A percentile compares a stretch with the other conserved stretches of the same genome.
phyloP scores from a whole-genome alignment of 2,113 vertebrate genomes.

The Stictonetta naevosa region DNA sequence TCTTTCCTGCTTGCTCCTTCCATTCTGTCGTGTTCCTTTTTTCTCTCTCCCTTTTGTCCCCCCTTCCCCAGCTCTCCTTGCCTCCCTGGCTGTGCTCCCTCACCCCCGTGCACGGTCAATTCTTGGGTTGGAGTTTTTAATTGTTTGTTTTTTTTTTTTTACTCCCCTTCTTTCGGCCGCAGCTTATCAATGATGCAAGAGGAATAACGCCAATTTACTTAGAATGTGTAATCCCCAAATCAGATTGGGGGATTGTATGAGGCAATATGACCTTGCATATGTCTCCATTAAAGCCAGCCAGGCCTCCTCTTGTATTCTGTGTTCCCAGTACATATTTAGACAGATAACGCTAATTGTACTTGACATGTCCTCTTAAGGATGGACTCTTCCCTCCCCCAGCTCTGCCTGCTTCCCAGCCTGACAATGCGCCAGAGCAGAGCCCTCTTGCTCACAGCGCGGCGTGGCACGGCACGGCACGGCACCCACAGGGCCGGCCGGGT shows the following conservation, averaged over 20 bases:
- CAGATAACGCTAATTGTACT: conserved; percentile 85
- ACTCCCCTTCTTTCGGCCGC: conserved; percentile 72
- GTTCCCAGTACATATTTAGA: conserved; percentile 84
- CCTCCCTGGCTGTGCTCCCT: not conserved
- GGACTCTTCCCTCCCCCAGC: conserved; percentile 74
- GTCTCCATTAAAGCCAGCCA: conserved; percentile 82
- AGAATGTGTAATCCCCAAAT: conserved; percentile 91
- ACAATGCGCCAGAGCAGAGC: conserved; percentile 57
- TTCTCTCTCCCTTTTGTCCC: conserved; percentile 10
- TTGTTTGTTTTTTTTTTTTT: conserved; percentile 45
- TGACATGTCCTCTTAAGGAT: conserved; percentile 82
- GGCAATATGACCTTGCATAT: conserved; percentile 87
- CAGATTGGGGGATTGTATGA: conserved; percentile 88
- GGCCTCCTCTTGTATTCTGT: conserved; percentile 73
- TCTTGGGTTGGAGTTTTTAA: conserved; percentile 59
- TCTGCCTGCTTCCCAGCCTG: conserved; percentile 53
- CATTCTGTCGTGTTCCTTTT: not conserved
- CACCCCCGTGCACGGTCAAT: not conserved
- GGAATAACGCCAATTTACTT: conserved; percentile 86
- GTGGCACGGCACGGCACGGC: not conserved
- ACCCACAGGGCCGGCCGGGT: not conserved
- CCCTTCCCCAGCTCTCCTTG: not conserved
- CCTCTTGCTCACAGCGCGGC: not conserved
- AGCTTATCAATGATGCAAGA: conserved; percentile 87
- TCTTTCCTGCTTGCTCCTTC: conserved; percentile 11